A percentile compares a stretch with the other conserved stretches of the same genome.
These are phyloP conservation scores for Phengaris arion DNA, from an alignment of 2,888 invertebrate genomes.

Conservation along the genomic window DNA sequence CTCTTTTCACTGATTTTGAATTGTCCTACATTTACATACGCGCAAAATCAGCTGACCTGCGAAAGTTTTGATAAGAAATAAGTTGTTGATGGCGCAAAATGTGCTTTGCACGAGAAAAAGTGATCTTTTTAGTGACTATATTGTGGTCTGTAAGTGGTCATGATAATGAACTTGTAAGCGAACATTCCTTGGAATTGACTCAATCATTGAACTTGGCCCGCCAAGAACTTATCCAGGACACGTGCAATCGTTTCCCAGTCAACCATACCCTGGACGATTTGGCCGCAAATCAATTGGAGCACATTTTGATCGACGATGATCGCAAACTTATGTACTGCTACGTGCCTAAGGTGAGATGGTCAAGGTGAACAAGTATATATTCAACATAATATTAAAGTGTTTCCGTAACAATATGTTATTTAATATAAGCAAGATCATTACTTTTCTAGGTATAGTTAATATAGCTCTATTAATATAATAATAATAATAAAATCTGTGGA, in stretches of 20 bases:
- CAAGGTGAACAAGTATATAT: constrained; percentile 54
- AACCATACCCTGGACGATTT: constrained; percentile 67
- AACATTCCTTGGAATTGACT: constrained; percentile 79
- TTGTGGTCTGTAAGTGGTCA: constrained; percentile 56
- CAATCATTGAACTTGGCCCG: constrained; percentile 82
- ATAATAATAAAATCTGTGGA: too few relatives aligned
- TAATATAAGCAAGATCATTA: neutral
- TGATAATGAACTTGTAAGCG: constrained; percentile 47
- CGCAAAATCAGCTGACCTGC: constrained; percentile 50
- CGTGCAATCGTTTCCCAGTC: constrained; percentile 78
- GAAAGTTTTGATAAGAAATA: constrained; percentile 58
- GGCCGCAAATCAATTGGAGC: constrained; percentile 82
- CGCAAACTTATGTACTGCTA: constrained; percentile 94
- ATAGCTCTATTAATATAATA: too few relatives aligned
- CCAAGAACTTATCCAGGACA: constrained; percentile 81
- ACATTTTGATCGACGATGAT: constrained; percentile 90
- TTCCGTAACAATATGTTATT: constrained; percentile 29
- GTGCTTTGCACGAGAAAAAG: constrained; percentile 48
- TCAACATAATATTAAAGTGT: constrained; percentile 21
- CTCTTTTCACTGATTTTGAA: constrained; percentile 26
- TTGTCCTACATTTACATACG: constrained; percentile 67
- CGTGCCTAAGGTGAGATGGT: constrained; percentile 90
- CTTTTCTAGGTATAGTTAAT: constrained; percentile 8
- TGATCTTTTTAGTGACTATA: constrained; percentile 53
- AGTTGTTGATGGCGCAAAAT: constrained; percentile 56